A percentile compares a stretch with the other conserved stretches of the same genome.
These are phyloP conservation scores for Eristalis pertinax DNA, from an alignment of 2,888 invertebrate genomes.

Conservation along the genomic window DNA sequence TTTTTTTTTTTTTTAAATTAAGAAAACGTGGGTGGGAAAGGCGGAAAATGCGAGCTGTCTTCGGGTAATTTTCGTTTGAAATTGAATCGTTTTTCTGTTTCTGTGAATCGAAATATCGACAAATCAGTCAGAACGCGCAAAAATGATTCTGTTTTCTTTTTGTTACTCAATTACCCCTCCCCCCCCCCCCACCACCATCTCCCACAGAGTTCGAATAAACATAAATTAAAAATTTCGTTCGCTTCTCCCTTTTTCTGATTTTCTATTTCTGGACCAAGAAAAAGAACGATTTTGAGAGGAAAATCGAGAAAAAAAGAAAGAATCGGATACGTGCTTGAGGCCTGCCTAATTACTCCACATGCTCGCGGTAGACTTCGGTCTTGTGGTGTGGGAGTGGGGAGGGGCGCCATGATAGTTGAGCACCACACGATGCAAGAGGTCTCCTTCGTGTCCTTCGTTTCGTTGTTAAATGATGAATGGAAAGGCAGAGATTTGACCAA, in stretches of 20 bases:
- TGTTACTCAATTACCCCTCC: too few relatives aligned
- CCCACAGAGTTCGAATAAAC: not conserved
- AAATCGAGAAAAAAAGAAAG: not conserved
- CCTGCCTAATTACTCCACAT: too few relatives aligned
- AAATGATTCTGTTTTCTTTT: not conserved
- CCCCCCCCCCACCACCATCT: too few relatives aligned
- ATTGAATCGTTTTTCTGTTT: not conserved
- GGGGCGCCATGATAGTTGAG: too few relatives aligned
- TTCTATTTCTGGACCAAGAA: constrained; percentile 3
- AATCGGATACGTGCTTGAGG: not conserved
- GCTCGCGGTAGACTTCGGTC: too few relatives aligned
- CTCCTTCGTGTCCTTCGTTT: too few relatives aligned
- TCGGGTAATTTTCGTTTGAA: not conserved
- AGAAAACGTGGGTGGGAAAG: too few relatives aligned
- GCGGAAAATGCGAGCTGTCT: too few relatives aligned
- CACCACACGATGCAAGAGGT: too few relatives aligned
- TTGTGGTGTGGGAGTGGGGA: not conserved
- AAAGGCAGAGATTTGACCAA: too few relatives aligned
- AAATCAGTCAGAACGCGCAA: not conserved
- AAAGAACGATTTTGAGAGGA: not conserved
- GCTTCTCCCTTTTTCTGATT: not conserved
- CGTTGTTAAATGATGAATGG: too few relatives aligned
- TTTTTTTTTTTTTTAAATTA: too few relatives aligned
- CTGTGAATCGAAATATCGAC: not conserved
- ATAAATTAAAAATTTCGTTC: not conserved